Conservation (phyloP, 1,140 invertebrate species). For the Philotrypesis tridentata region DNA sequence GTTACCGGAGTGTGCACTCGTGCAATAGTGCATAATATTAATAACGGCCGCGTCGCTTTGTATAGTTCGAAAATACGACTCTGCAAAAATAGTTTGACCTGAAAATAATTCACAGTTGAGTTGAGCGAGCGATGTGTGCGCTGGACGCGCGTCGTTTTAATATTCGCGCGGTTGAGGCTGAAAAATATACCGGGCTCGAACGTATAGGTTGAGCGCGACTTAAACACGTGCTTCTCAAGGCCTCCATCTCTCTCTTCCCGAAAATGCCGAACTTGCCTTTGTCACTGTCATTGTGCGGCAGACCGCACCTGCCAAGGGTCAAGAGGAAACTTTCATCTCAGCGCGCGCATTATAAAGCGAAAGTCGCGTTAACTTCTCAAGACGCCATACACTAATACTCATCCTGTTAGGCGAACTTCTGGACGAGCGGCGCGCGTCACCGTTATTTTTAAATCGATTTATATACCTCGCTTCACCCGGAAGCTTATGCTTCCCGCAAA, state of each 20-base stretch:
- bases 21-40: no score
- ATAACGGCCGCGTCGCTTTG: no score
- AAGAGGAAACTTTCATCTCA: neutral
- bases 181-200: neutral
- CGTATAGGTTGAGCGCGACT: neutral
- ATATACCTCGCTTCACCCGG: neutral
- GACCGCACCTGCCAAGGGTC: neutral
- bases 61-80: no score
- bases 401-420: neutral
- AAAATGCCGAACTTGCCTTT: neutral
- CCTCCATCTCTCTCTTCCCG: neutral
- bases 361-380: neutral
- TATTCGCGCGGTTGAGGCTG: no score
- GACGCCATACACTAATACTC: neutral
- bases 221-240: neutral
- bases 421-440: neutral
- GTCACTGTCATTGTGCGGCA: neutral
- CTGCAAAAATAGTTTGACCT: no score
- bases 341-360: neutral
- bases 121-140: no score
- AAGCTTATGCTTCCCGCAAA: neutral
- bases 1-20: no score
- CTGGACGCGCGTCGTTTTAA: no score
- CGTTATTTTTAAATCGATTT: constrained; percentile 13
- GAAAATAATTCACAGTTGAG: no score